Base-by-base conservation (phyloP, 1,140 invertebrate species). In the Lepidurus arcticus region DNA sequence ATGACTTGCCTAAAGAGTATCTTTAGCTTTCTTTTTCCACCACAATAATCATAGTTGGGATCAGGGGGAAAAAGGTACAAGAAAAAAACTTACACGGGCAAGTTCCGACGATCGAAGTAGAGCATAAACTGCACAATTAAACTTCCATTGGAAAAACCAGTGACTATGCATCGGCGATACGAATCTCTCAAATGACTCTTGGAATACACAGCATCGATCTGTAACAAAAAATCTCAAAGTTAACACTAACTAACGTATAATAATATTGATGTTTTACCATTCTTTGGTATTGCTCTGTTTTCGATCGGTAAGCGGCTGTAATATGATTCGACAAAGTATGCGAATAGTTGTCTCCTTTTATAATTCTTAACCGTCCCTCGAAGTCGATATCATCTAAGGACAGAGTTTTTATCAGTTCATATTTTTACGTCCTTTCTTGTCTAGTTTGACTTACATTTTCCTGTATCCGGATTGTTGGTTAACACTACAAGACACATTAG, bases 81-180 rank as follows among this genome's bases (percentile, higher is more conserved):
- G 53, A 24, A 73, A 73, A 73, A 7, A 76, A 82, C 83, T 81
- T 85, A 90, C 88, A 87, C 89, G 6, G 90, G 89, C 81, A 92
- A 87, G 88, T 92, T 92, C 87, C 90, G 90, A 81, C 90, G 87
- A 83, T 93, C 91, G 24, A 93, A 85, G 80, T 91, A 90, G 10
- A 93, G 81, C 84, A 88, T 89, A 84, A 92, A 93, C 84, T 91
- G 91, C 10, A 93, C 90, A 80, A 91, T 89, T n/a, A 92, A 83
- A 76, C 88, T 88, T 77, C 90, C 88, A 80, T 90, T 90, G 26
- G 90, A 89, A 82, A 93, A 92, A 82, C 88, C 88, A 44, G 90
- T 89, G 79, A 93, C 89, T 11, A 88, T 83, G 11, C 88, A 87
- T 16, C 89, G 88, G 44, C 90, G 88, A 78, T 91, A 88, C 16